phyloP scores from a whole-genome alignment of 2,113 vertebrate species.

The Morone saxatilis region DNA sequence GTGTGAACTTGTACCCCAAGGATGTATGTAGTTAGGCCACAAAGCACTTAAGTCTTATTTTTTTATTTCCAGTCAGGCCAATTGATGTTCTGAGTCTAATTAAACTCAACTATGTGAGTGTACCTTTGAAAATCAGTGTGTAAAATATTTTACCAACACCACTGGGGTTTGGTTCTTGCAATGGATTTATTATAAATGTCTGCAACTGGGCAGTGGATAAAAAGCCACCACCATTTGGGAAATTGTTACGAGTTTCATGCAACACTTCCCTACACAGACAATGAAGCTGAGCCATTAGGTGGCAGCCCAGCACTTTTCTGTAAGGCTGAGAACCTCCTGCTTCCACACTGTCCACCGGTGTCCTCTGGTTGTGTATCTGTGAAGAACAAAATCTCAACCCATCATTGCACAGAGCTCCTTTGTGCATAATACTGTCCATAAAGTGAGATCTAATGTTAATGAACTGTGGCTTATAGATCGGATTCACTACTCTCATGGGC shows the following conservation, averaged over 20 bases:
- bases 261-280: constrained; percentile 2
- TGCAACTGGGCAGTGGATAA: neutral
- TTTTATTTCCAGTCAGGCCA: constrained; percentile 5
- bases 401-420: constrained; percentile 29
- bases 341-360: constrained; percentile 24
- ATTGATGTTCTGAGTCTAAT: constrained; percentile 24
- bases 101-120: constrained; percentile 19
- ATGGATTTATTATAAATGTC: constrained; percentile 1
- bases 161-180: neutral
- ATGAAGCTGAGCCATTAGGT: constrained; percentile 68
- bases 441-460: constrained; percentile 74
- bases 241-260: neutral
- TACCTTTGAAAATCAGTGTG: constrained; percentile 18
- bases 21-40: constrained; percentile 10
- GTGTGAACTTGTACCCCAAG: constrained; percentile 22
- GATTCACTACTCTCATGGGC: constrained; percentile 39
- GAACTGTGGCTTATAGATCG: constrained; percentile 61
- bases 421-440: constrained; percentile 34
- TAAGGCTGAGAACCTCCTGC: constrained; percentile 1
- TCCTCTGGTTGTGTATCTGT: constrained; percentile 36
- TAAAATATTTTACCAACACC: neutral
- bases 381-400: constrained; percentile 25
- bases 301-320: constrained; percentile 71
- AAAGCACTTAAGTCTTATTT: neutral
- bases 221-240: neutral